Base-by-base conservation (phyloP, 2,797 vertebrate species). In the Salarias fasciatus region DNA sequence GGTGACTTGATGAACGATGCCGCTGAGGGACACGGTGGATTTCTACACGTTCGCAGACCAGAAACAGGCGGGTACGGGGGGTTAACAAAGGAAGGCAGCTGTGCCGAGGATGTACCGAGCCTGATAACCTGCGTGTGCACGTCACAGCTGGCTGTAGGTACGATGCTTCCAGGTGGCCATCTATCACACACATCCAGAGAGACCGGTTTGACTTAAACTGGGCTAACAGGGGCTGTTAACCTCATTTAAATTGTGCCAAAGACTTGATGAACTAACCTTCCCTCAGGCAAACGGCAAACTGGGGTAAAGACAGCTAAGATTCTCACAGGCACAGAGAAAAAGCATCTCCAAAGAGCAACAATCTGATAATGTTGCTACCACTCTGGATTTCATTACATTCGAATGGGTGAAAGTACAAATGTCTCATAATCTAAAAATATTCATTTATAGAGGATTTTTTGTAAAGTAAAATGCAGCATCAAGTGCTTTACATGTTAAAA, bases 241-340 rank as follows among this genome's bases (percentile, higher is more conserved):
- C 89, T 82, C 80, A 72, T 92, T 92, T 85, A 86, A 82, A 84
- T 24, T 75, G 75, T 58, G 69, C 43, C 76, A 84, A 73, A 77
- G 47, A 12, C 77, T 88, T 87, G 68, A 79, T 72, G 83, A 63
- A 76, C 76, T 79, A 87, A 88, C 75, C 86, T 88, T 86, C 84
- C 91, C 89, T 24, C 30, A 80, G 89, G 88, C 80, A 0, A 74
- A 63, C 65, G 51, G 13, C 64, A 86, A 92, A 90, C 84, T 90
- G 68, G 90, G 85, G 50, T 86, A 89, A 69, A 53, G 63, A 67
- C 48, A 53, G 40, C 53, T 0, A 6, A 51, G 36, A 68, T 53
- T 51, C 73, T 66, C 29, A 62, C 24, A 63, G 59, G 8, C 35
- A 50, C 18, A 24, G 18, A 24, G 37, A 13, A 53, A 29, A 37